Percentiles rank a stretch among this genome's conserved stretches.
phyloP scores from a whole-genome alignment of 2,797 vertebrate genomes.

The Artibeus jamaicensis region DNA sequence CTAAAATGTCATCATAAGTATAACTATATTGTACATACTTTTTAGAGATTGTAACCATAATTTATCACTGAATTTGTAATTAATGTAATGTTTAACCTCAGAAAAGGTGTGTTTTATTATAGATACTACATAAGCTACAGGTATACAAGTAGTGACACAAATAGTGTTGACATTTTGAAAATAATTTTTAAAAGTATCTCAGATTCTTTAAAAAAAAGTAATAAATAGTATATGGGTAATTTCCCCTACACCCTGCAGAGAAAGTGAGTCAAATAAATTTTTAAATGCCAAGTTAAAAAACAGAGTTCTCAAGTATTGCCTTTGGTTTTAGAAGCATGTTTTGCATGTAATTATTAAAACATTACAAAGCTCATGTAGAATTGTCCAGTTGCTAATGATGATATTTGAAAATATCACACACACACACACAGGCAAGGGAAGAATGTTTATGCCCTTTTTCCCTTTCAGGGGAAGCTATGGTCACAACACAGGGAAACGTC shows the following conservation, averaged over 20 bases:
- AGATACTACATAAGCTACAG: neutral
- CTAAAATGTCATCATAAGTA: neutral
- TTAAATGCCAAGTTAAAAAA: neutral
- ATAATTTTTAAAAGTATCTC: neutral
- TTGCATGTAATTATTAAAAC: neutral
- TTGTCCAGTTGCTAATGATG: neutral
- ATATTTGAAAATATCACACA: neutral
- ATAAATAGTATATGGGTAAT: neutral
- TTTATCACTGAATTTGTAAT: neutral
- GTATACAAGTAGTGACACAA: neutral
- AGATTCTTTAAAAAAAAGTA: neutral
- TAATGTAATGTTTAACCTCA: neutral
- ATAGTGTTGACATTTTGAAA: slow-evolving; percentile 9
- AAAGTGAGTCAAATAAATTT: neutral
- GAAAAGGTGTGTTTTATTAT: neutral
- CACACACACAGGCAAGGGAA: neutral
- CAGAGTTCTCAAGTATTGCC: neutral
- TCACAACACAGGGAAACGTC: slow-evolving; percentile 87
- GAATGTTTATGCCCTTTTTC: slow-evolving; percentile 40
- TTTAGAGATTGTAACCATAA: neutral
- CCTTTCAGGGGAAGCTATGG: slow-evolving; percentile 90
- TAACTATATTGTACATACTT: neutral
- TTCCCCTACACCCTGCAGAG: neutral
- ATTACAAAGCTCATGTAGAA: neutral
- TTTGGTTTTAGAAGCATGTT: neutral